These are phyloP conservation scores for Phaonia tiefii DNA, from an alignment of 2,888 invertebrate species.

Conservation along the genomic window DNA sequence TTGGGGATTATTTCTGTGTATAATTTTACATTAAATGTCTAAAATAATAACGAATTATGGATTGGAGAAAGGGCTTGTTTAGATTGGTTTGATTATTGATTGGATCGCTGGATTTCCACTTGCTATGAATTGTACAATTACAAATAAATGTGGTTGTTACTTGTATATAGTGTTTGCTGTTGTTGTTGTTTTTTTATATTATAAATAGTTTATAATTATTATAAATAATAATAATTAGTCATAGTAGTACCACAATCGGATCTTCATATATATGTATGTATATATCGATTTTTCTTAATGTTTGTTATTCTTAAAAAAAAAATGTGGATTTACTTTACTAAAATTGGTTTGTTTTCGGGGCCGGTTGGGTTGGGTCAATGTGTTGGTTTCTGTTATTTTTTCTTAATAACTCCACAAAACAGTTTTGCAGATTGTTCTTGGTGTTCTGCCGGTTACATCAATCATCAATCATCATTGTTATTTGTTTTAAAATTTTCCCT, in stretches of 20 bases:
- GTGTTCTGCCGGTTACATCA: background rate
- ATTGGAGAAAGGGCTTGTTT: constrained; percentile 23
- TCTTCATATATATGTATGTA: constrained; percentile 52
- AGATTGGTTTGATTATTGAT: constrained; percentile 15
- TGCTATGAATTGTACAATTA: constrained; percentile 62
- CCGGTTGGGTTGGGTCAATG: too few relatives aligned
- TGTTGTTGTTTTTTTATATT: constrained; percentile 33
- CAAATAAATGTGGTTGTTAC: constrained; percentile 57
- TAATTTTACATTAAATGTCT: constrained; percentile 50
- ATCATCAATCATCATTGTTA: constrained; percentile 21
- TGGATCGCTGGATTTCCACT: constrained; percentile 20
- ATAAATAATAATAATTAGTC: constrained; percentile 63
- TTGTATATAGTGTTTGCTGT: constrained; percentile 37
- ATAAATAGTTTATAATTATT: constrained; percentile 48
- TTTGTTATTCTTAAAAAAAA: constrained; percentile 17
- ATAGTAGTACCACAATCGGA: constrained; percentile 64
- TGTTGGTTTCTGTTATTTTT: constrained; percentile 8
- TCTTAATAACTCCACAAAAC: background rate
- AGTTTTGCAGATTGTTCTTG: constrained; percentile 30
- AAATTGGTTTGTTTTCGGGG: constrained; percentile 34
- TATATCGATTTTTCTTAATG: background rate
- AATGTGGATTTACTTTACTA: constrained; percentile 9
- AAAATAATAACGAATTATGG: constrained; percentile 57
- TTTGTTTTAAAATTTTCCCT: constrained; percentile 25
- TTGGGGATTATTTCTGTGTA: too few relatives aligned